Conservation (phyloP, 2,888 invertebrate species). For the Pachydiplax longipennis region DNA sequence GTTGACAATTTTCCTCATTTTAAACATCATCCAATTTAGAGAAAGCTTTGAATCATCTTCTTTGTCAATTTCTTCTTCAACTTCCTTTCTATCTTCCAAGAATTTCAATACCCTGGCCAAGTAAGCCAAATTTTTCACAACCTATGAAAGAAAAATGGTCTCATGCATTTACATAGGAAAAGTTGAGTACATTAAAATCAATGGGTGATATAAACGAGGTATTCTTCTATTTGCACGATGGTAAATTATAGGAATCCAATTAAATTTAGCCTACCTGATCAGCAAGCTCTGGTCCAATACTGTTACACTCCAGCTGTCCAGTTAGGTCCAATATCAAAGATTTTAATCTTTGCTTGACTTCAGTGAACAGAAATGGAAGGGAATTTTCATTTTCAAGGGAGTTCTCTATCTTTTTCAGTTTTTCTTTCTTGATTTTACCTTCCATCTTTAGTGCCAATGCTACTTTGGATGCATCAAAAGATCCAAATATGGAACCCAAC, state of each 20-base stretch:
- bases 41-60: slow-evolving; percentile 62
- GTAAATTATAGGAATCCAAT: not conserved
- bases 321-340: slow-evolving; percentile 77
- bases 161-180: not conserved
- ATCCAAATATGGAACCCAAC: slow-evolving; percentile 73
- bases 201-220: not conserved
- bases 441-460: slow-evolving; percentile 55
- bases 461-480: slow-evolving; percentile 69
- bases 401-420: slow-evolving; percentile 54
- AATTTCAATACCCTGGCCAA: slow-evolving; percentile 72
- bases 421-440: slow-evolving; percentile 57
- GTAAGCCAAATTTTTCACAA: slow-evolving; percentile 73
- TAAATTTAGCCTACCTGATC: slow-evolving; percentile 65
- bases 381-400: slow-evolving; percentile 61
- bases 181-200: not conserved
- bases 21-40: slow-evolving; percentile 77
- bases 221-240: too few relatives aligned
- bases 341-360: slow-evolving; percentile 64
- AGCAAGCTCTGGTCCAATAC: slow-evolving; percentile 74
- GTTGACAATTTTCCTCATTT: slow-evolving; percentile 77
- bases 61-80: slow-evolving; percentile 57
- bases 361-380: slow-evolving; percentile 71
- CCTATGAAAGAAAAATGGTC: slow-evolving; percentile 57
- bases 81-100: slow-evolving; percentile 58
- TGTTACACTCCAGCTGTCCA: slow-evolving; percentile 73